Evolutionary conservation across 2,797 vertebrate genomes (phyloP).

Genomic region (Falco biarmicus): DNA sequence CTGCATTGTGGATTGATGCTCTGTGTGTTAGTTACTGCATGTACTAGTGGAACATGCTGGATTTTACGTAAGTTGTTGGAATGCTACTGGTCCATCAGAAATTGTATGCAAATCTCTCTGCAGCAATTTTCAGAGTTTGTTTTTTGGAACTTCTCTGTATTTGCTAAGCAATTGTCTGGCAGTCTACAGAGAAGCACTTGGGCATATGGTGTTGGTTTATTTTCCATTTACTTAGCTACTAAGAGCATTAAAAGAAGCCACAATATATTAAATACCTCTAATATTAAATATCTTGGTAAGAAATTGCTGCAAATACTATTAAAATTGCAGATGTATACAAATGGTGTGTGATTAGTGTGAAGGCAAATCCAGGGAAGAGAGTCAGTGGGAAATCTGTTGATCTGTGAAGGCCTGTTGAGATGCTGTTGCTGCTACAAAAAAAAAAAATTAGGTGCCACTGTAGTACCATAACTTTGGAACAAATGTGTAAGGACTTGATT

Average conservation of each 20-base stretch:
- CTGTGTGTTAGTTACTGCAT: neutral
- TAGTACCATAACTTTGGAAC: neutral
- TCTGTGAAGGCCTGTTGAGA: neutral
- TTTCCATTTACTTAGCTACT: neutral
- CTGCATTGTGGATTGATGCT: neutral
- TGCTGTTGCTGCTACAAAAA: neutral
- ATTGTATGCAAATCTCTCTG: conserved; percentile 10
- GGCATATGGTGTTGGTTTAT: neutral
- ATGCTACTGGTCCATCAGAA: neutral
- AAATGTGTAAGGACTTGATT: neutral
- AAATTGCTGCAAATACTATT: neutral
- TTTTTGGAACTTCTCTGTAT: neutral
- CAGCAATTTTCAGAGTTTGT: conserved; percentile 11
- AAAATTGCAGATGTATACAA: neutral
- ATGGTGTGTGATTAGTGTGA: neutral
- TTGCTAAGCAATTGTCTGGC: neutral
- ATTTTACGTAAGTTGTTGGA: neutral
- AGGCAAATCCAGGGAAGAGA: neutral
- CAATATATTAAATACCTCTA: neutral
- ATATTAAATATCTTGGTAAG: neutral
- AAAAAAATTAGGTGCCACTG: neutral
- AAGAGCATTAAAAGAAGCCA: conserved; percentile 14
- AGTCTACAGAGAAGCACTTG: neutral
- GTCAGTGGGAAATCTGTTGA: neutral
- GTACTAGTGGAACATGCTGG: neutral